Evolutionary conservation across 2,888 invertebrate genomes (phyloP).

Genomic region (Resseliella maxima): DNA sequence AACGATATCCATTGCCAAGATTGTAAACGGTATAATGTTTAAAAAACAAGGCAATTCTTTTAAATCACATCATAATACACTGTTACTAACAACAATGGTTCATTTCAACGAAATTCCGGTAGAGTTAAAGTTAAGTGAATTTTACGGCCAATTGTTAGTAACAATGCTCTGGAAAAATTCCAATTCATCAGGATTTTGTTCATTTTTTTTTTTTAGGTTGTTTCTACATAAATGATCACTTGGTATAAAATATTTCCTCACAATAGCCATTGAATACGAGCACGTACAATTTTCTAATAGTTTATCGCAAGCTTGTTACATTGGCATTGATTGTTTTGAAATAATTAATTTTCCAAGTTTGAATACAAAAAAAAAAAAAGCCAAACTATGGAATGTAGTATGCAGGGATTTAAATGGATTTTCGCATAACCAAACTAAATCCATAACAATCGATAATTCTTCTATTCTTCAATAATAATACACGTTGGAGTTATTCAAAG

Average conservation of each 20-base stretch:
- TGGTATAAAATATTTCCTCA: too few species aligned
- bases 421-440: not conserved
- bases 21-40: not conserved
- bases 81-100: not conserved
- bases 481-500: too few species aligned
- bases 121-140: too few species aligned
- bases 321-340: slow-evolving; percentile 15
- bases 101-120: not conserved
- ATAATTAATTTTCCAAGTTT: slow-evolving; percentile 14
- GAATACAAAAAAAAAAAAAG: not conserved
- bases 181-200: not conserved
- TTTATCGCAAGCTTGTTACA: not conserved
- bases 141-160: too few species aligned
- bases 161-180: not conserved
- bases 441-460: too few species aligned
- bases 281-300: not conserved
- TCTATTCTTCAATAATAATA: too few species aligned
- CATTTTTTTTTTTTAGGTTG: too few species aligned
- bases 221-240: too few species aligned
- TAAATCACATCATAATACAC: not conserved
- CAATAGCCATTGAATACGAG: too few species aligned
- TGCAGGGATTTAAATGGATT: not conserved
- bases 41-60: not conserved
- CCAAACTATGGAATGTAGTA: not conserved
- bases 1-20: not conserved